phyloP scores from a whole-genome alignment of 1,140 invertebrate genomes.

The Centruroides sculpturatus region DNA sequence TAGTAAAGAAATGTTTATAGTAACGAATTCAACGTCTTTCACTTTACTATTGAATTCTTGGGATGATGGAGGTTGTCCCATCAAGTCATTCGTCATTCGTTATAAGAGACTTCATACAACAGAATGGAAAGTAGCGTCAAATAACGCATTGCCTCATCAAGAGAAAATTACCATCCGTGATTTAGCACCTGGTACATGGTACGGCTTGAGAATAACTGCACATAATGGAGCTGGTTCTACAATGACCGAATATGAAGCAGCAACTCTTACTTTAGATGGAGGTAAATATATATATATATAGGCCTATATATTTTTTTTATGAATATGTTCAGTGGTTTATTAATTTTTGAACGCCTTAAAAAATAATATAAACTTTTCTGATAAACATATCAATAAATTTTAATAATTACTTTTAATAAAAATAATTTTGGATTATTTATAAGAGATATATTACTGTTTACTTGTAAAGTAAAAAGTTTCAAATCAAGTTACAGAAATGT shows the following conservation, averaged over 20 bases:
- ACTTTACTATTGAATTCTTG: conserved; percentile 52
- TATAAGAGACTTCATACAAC: conserved; percentile 31
- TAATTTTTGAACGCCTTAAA: too few species aligned
- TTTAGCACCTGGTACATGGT: conserved; percentile 65
- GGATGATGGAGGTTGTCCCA: conserved; percentile 63
- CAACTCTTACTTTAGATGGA: conserved; percentile 40
- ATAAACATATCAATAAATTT: too few species aligned
- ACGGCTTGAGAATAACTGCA: conserved; percentile 68
- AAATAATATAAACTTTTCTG: too few species aligned
- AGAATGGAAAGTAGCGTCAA: conserved; percentile 11
- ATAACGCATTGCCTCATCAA: conserved; percentile 11
- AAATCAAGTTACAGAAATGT: too few species aligned
- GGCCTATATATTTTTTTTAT: too few species aligned
- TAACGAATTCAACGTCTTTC: conserved; percentile 51
- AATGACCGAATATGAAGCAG: conserved; percentile 61
- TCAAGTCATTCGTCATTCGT: conserved; percentile 62
- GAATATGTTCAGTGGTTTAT: too few species aligned
- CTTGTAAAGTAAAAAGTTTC: too few species aligned
- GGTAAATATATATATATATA: conserved; percentile 26
- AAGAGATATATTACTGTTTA: too few species aligned
- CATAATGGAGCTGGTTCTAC: conserved; percentile 84
- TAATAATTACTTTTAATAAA: too few species aligned
- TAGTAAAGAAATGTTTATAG: conserved; percentile 27
- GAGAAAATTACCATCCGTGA: conserved; percentile 34
- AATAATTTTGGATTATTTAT: too few species aligned